Percentiles rank a stretch among this genome's conserved stretches.
Evolutionary conservation across 2,113 vertebrate species (phyloP).

Genomic region (Toxotes jaculatrix): DNA sequence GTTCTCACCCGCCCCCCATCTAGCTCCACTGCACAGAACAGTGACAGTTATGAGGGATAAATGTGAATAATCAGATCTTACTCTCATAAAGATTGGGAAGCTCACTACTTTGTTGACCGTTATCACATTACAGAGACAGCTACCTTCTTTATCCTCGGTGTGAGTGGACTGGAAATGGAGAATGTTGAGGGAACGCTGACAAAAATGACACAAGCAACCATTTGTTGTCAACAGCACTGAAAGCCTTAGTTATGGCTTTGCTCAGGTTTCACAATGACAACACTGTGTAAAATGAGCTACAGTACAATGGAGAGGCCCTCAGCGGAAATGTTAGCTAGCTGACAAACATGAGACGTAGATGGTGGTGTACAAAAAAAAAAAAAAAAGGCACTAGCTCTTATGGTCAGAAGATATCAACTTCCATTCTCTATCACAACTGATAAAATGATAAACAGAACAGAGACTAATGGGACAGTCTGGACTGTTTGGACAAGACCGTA

Average conservation of each 20-base stretch:
- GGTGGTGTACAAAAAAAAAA: conserved; percentile 56
- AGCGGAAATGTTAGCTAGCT: conserved; percentile 31
- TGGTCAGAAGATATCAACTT: conserved; percentile 22
- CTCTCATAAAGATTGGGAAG: conserved; percentile 3
- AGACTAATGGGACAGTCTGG: conserved; percentile 1
- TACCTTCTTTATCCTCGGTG: conserved; percentile 7
- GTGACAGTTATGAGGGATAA: conserved; percentile 13
- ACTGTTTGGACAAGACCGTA: conserved; percentile 25
- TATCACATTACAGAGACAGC: conserved; percentile 17
- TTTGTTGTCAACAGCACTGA: conserved; percentile 31
- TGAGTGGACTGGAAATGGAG: conserved; percentile 22
- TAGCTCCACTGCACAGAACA: conserved; percentile 22
- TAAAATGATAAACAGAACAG: conserved; percentile 32
- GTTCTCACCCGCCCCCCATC: conserved; percentile 16
- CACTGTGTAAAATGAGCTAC: conserved; percentile 46
- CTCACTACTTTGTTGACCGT: conserved; percentile 19
- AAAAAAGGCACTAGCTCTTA: conserved; percentile 74
- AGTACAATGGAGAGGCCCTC: conserved; percentile 29
- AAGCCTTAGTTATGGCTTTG: conserved; percentile 48
- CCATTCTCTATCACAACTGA: conserved; percentile 11
- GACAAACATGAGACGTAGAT: conserved; percentile 34
- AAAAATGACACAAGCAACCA: conserved; percentile 21
- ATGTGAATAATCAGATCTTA: conserved; percentile 16
- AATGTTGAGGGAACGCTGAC: neutral
- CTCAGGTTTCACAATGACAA: conserved; percentile 55